Evolutionary conservation across 2,888 invertebrate species (phyloP).

Genomic region (Hydrotaea diabolus): DNA sequence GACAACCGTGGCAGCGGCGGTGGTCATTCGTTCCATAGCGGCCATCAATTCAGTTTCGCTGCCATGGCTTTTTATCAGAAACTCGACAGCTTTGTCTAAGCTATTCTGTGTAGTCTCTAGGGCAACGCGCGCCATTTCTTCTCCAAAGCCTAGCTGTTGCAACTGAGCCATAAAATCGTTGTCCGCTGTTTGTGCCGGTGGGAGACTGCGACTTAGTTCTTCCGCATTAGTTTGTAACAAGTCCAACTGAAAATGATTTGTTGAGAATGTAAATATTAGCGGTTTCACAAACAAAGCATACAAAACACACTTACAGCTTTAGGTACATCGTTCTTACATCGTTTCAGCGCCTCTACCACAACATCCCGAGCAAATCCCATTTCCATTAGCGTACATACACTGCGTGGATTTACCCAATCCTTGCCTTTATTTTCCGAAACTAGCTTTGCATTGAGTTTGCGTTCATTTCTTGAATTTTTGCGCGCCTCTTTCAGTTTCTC

Average conservation of each 20-base stretch:
- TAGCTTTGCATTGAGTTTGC: conserved; percentile 76
- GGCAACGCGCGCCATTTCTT: conserved; percentile 82
- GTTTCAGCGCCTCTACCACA: conserved; percentile 84
- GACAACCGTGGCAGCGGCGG: conserved; percentile 55
- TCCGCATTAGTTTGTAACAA: conserved; percentile 74
- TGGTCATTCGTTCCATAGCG: conserved; percentile 75
- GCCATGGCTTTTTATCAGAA: conserved; percentile 81
- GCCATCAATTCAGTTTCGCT: conserved; percentile 73
- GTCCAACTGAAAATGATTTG: conserved; percentile 71
- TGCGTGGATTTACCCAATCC: conserved; percentile 79
- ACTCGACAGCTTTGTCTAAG: conserved; percentile 83
- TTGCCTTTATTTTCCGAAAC: conserved; percentile 56
- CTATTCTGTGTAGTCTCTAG: conserved; percentile 83
- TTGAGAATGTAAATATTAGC: background rate
- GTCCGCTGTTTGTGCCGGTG: conserved; percentile 59
- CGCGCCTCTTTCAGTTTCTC: conserved; percentile 82
- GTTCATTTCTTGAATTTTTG: conserved; percentile 82
- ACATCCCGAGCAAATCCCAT: conserved; percentile 87
- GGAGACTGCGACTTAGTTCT: conserved; percentile 70
- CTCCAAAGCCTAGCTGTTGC: conserved; percentile 84
- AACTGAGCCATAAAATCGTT: conserved; percentile 71
- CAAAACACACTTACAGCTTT: conserved; percentile 84
- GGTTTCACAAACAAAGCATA: background rate
- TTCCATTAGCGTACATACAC: conserved; percentile 82
- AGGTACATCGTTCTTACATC: conserved; percentile 86